A percentile compares a stretch with the other conserved stretches of the same genome.
Conservation (phyloP, 2,797 vertebrate genomes). For the Synanceia verrucosa region DNA sequence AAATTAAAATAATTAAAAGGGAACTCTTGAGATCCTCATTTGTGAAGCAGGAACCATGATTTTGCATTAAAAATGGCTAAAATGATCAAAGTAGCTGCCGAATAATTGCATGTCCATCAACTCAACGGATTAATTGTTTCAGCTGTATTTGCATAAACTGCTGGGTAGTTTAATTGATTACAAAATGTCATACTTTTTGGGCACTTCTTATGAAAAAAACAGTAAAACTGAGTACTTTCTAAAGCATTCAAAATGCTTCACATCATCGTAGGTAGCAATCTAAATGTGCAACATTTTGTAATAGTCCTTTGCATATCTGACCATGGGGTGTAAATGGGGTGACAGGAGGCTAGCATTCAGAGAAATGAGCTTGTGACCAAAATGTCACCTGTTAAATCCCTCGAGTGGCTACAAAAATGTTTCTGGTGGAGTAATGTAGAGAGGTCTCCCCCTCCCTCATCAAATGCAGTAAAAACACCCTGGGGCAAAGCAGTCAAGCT, state of each 20-base stretch:
- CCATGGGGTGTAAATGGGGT: constrained; percentile 46
- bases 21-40: no score
- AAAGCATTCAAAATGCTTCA: constrained; percentile 7
- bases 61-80: no score
- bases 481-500: constrained; percentile 9
- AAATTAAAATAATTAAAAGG: no score
- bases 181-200: no score
- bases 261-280: constrained; percentile 1
- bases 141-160: no score
- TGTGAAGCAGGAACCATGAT: no score
- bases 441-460: constrained; percentile 15
- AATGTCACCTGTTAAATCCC: constrained; percentile 49
- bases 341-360: constrained; percentile 31
- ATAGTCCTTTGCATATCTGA: constrained; percentile 51
- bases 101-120: no score
- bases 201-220: no score
- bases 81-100: no score
- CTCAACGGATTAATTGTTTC: no score
- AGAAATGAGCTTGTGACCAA: constrained; percentile 56
- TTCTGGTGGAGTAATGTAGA: constrained; percentile 26
- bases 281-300: constrained; percentile 33
- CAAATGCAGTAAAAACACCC: constrained; percentile 26
- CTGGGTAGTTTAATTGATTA: not conserved
- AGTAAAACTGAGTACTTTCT: not conserved
- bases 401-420: constrained; percentile 26